phyloP scores from a whole-genome alignment of 1,140 invertebrate species.

The Pseudomyrmex pallidus region DNA sequence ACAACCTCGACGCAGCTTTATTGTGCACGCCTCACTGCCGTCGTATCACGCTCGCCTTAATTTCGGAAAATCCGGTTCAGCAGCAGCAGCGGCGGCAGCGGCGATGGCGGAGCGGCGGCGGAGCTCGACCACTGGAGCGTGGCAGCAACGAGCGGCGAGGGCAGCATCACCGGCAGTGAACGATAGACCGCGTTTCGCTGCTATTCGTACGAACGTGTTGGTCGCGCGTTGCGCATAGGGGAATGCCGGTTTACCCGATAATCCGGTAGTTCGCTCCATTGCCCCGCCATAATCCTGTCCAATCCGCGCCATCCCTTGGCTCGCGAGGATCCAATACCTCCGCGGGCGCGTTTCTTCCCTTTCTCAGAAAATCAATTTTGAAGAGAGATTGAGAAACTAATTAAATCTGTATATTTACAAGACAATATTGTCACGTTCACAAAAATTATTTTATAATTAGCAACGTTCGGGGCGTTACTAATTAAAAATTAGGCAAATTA shows the following conservation, averaged over 20 bases:
- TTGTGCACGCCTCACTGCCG: slow-evolving; percentile 41
- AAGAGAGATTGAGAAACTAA: neutral
- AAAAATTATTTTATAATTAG: too few species aligned
- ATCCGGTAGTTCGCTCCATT: slow-evolving; percentile 76
- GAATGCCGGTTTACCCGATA: slow-evolving; percentile 78
- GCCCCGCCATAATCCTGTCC: slow-evolving; percentile 60
- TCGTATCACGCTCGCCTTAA: slow-evolving; percentile 53
- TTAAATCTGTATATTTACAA: too few species aligned
- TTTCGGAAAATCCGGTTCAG: slow-evolving; percentile 63
- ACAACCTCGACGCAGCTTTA: slow-evolving; percentile 40
- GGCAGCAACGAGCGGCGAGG: slow-evolving; percentile 40
- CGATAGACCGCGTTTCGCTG: slow-evolving; percentile 65
- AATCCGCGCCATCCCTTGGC: slow-evolving; percentile 8
- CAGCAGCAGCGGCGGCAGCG: slow-evolving; percentile 26
- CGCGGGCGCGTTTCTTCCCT: neutral
- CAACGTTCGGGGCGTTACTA: too few species aligned
- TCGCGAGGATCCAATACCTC: slow-evolving; percentile 19
- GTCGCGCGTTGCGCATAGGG: slow-evolving; percentile 61
- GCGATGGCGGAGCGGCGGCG: neutral
- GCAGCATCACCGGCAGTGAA: slow-evolving; percentile 61
- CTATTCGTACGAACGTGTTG: slow-evolving; percentile 58
- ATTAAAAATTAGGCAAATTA: too few species aligned
- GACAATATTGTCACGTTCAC: too few species aligned
- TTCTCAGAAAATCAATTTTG: neutral
- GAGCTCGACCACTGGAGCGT: slow-evolving; percentile 40